Evolutionary conservation across 2,888 invertebrate genomes (phyloP).

Genomic region (Lamellibrachia satsuma): DNA sequence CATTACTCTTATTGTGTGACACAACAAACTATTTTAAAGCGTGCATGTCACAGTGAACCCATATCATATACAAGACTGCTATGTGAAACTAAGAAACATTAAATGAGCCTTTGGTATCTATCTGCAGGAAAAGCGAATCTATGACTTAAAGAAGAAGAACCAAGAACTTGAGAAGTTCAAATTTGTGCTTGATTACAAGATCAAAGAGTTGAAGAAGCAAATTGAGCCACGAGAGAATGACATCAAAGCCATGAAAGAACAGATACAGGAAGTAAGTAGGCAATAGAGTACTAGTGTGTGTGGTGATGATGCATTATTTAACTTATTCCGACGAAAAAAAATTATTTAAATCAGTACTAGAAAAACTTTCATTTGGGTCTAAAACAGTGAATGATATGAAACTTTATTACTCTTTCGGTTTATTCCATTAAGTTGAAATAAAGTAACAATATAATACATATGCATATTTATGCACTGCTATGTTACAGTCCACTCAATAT

Average conservation of each 20-base stretch:
- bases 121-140: constrained; percentile 78
- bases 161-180: constrained; percentile 88
- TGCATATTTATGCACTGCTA: too few species aligned
- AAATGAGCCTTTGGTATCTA: neutral
- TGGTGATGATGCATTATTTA: neutral
- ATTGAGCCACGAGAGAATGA: constrained; percentile 87
- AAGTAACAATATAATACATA: too few species aligned
- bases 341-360: neutral
- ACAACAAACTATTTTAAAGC: neutral
- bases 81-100: neutral
- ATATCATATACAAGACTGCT: neutral
- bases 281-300: neutral
- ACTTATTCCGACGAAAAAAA: neutral
- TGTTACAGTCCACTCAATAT: too few species aligned
- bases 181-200: constrained; percentile 88
- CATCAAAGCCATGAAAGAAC: constrained; percentile 83
- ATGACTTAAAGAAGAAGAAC: constrained; percentile 83
- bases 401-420: too few species aligned
- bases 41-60: neutral
- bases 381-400: neutral
- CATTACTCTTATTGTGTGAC: neutral
- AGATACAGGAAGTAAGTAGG: constrained; percentile 70
- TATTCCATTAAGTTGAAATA: neutral
- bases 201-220: constrained; percentile 84
- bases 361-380: neutral